Evolutionary conservation across 2,113 vertebrate genomes (phyloP).

Genomic region (Mesocricetus auratus): DNA sequence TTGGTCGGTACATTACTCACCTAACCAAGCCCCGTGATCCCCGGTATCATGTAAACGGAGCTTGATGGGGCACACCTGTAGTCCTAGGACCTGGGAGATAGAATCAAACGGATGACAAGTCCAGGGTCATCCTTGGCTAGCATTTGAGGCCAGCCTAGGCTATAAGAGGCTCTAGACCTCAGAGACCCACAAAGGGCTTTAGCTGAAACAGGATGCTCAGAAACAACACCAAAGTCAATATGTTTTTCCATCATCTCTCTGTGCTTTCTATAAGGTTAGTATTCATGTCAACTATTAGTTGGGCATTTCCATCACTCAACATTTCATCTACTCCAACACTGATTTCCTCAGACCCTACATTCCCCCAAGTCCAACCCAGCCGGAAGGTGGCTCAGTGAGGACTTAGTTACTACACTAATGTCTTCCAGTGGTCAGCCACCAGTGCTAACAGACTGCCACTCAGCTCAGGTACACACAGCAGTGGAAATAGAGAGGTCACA

Average conservation of each 20-base stretch:
- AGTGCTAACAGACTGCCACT: fast-evolving
- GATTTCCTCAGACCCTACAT: neutral
- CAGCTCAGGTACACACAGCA: neutral
- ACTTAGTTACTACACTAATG: fast-evolving
- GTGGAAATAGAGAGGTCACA: neutral
- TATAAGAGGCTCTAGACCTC: neutral
- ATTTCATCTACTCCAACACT: neutral
- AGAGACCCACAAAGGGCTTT: neutral
- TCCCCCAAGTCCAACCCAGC: neutral
- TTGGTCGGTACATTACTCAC: neutral
- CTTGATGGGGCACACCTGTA: neutral
- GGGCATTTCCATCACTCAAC: neutral
- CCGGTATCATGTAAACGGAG: neutral
- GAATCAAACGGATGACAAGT: neutral
- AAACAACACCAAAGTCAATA: neutral
- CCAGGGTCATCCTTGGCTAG: neutral
- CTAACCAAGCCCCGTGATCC: neutral
- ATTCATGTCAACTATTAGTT: fast-evolving
- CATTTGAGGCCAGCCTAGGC: neutral
- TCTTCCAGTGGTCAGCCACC: neutral
- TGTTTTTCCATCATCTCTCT: no score
- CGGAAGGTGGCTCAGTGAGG: neutral
- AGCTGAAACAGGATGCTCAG: neutral
- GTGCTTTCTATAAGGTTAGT: neutral
- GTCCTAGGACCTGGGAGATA: neutral